Base-by-base conservation (phyloP, 1,140 invertebrate genomes). In the Pseudachorutes palmiensis region DNA sequence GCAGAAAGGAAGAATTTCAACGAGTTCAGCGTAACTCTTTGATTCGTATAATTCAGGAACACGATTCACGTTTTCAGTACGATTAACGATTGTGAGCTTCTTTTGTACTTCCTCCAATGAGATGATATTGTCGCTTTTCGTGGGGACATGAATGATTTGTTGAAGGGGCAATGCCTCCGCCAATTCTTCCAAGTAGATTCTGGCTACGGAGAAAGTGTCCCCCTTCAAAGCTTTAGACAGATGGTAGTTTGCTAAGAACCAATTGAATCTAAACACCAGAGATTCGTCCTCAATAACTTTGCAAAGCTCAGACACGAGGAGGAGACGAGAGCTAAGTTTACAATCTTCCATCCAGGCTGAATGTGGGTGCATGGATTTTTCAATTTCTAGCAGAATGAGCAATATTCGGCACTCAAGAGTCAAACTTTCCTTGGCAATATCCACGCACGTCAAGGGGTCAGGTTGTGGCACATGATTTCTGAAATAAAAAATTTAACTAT, bases 381-480 rank as follows among this genome's bases (percentile, higher is more conserved):
- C n/a, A n/a, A n/a, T n/a, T 82, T 76, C 2, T 86, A 72, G 49
- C 82, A 78, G 55, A 80, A 75, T 68, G 79, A 77, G 70, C 82
- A 78, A 32, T 81, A 77, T 62, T 79, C 76, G 64, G 77, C 76
- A 67, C 80, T 81, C 64, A 77, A 77, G 2, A 79, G 72, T 5
- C 82, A 77, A 31, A 84, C 84, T 58, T 80, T 76, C 5, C 77
- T 76, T 14, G 36, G 16, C 36, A 29, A 49, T 31, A 30, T 49
- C 48, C 1, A 24, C 12, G 29, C 45, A 28, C 3, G 62, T 49
- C 29, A 49, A 49, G 1, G 51, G 26, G 22, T 64, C 62, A 16
- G 62, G 62, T 14, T 48, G 45, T 30, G n/a, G 28, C 1, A 48
- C 51, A 22, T 64, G 62, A 16, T 30, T 49, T 48, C 62, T 64